A percentile compares a stretch with the other conserved stretches of the same genome.
phyloP scores from a whole-genome alignment of 2,113 vertebrate genomes.

The Orientallactaga bullata region DNA sequence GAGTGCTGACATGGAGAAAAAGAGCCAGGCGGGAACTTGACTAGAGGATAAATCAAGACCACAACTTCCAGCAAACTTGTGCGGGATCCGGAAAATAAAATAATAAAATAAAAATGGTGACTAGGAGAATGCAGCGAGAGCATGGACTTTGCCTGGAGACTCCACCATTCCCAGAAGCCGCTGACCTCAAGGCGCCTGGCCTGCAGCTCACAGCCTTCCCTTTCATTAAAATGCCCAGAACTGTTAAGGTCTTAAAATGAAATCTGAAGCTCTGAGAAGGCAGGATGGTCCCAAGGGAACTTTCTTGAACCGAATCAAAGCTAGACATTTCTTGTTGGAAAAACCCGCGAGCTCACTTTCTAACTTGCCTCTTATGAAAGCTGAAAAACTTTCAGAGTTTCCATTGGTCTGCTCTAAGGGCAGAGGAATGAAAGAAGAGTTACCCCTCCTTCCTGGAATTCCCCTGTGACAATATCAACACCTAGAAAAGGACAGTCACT shows the following conservation, averaged over 20 bases:
- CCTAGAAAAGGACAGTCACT: neutral
- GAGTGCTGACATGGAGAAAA: slow-evolving; percentile 85
- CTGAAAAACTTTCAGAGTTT: slow-evolving; percentile 35
- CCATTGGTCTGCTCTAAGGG: neutral
- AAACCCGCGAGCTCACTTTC: neutral
- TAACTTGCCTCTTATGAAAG: slow-evolving; percentile 6
- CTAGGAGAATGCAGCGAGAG: neutral
- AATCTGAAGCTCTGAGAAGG: slow-evolving; percentile 58
- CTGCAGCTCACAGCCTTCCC: neutral
- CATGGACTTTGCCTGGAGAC: neutral
- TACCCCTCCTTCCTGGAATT: neutral
- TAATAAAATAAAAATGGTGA: neutral
- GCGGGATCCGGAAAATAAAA: neutral
- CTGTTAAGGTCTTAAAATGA: slow-evolving; percentile 76
- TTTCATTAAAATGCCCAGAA: slow-evolving; percentile 80
- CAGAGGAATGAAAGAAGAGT: neutral
- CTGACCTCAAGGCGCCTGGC: neutral
- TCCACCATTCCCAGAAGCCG: neutral
- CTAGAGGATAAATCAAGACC: slow-evolving; percentile 85
- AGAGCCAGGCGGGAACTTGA: slow-evolving; percentile 78
- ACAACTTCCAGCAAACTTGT: slow-evolving; percentile 67
- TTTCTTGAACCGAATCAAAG: slow-evolving; percentile 44
- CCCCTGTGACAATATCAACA: neutral
- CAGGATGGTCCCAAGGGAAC: slow-evolving; percentile 18
- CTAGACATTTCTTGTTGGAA: neutral